Evolutionary conservation across 2,797 vertebrate species (phyloP), one percentile per base, ranked within the genome.

Genomic region (Ptychadena robeensis): DNA sequence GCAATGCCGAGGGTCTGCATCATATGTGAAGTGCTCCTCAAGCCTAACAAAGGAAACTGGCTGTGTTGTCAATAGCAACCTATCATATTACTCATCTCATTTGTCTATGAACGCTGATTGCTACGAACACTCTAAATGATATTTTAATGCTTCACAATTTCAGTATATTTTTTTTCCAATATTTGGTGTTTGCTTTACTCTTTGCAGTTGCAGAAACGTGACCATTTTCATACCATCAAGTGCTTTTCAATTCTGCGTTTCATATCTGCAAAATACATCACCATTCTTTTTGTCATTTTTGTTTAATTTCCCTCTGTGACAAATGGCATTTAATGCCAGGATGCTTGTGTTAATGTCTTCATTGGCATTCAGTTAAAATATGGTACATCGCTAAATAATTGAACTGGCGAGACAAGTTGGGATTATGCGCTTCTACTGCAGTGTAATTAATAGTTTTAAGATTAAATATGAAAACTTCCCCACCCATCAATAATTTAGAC

Each of bases 361-460:
- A 69, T 11, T 32, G 86, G 85, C 87, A 83, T 48, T 27, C 73
- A 86, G 86, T 83, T 86, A 82, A 88, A 88, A 87, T 80, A 86
- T 22, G 86, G 87, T 86, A 79, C 88, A 87, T 1, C 73, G 0
- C 87, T 89, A 15, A 88, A 87, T 89, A 83, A 90, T 87, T 86
- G 87, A 87, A 65, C 1, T 4, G 79, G 88, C 0, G 81, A 87
- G 87, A 88, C 85, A 86, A 87, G 88, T 82, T 64, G 74, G 86
- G 86, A 67, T n/a, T 87, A 87, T 0, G 82, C 5, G 83, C 59
- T 79, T 85, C 77, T 85, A 87, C 84, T 76, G 85, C 83, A 85
- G 86, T 85, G 88, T 90, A 92, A 91, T 91, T 92, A 92, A 92
- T 91, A 91, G 88, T 90, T 90, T 87, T 88, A 85, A 87, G 86